Evolutionary conservation across 2,113 vertebrate genomes (phyloP).

Genomic region (Heterotis niloticus): DNA sequence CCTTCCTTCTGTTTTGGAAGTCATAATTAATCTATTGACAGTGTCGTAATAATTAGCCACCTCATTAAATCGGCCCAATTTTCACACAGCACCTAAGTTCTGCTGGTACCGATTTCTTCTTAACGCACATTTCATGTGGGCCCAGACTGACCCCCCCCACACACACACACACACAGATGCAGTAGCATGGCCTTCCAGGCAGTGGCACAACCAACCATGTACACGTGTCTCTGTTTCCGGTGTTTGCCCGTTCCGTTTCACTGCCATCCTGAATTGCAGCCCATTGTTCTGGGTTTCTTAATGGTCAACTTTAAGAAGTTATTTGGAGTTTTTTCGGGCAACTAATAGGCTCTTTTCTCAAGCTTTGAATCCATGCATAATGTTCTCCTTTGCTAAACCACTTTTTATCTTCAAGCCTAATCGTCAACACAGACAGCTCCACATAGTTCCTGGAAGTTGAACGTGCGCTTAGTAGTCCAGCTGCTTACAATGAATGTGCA

Average conservation of each 20-base stretch:
- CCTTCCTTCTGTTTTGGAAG: constrained; percentile 18
- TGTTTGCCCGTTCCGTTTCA: background rate
- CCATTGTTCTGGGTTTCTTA: too few relatives aligned
- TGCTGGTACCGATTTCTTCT: background rate
- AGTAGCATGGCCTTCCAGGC: too few relatives aligned
- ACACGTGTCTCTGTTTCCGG: background rate
- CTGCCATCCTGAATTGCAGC: too few relatives aligned
- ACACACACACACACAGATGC: too few relatives aligned
- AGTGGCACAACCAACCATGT: too few relatives aligned
- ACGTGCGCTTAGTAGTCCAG: constrained; percentile 1
- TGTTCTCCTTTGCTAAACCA: constrained; percentile 3
- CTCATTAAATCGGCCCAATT: constrained; percentile 5
- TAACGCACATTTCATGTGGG: background rate
- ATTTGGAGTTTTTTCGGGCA: too few relatives aligned
- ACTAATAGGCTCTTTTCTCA: background rate
- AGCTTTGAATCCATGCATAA: constrained; percentile 14
- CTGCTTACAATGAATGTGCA: constrained; percentile 19
- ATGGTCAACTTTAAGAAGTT: background rate
- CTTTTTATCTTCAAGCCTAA: constrained; percentile 18
- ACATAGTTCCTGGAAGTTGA: constrained; percentile 14
- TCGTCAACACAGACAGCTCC: background rate
- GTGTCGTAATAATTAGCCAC: constrained; percentile 13
- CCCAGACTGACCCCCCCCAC: background rate
- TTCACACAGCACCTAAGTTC: background rate
- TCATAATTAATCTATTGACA: constrained; percentile 7